Percentiles rank a stretch among this genome's conserved stretches.
These are phyloP conservation scores for Acanthosepion pharaonis DNA, from an alignment of 2,888 invertebrate species.

Conservation along the genomic window DNA sequence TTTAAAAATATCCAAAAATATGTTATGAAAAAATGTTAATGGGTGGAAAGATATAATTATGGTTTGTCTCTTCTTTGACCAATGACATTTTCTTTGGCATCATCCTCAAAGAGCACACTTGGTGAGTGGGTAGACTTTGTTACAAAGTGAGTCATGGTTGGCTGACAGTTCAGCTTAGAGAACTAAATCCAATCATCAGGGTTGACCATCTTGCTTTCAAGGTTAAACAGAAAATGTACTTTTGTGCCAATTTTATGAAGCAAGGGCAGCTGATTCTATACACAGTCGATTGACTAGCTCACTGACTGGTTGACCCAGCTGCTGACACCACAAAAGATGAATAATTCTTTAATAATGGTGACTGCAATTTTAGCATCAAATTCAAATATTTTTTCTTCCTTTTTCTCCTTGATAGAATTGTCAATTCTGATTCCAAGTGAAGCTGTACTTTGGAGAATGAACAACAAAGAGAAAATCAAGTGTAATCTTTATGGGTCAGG, in stretches of 20 bases:
- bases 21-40: not conserved
- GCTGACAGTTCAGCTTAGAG: not conserved
- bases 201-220: not conserved
- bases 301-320: conserved; percentile 4
- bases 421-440: not conserved
- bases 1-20: too few species aligned
- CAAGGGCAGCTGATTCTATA: not conserved
- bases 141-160: not conserved
- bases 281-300: not conserved
- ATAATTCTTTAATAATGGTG: not conserved
- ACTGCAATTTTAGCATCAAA: not conserved
- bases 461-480: too few species aligned
- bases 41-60: not conserved
- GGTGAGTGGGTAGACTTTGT: not conserved
- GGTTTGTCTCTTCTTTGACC: not conserved
- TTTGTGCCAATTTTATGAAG: not conserved
- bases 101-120: not conserved
- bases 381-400: not conserved
- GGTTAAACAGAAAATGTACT: not conserved
- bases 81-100: not conserved
- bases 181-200: not conserved
- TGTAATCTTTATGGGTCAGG: too few species aligned
- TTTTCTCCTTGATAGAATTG: not conserved
- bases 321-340: not conserved
- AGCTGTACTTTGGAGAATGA: not conserved